Evolutionary conservation across 2,888 invertebrate genomes (phyloP).

Genomic region (Malachius bipustulatus): DNA sequence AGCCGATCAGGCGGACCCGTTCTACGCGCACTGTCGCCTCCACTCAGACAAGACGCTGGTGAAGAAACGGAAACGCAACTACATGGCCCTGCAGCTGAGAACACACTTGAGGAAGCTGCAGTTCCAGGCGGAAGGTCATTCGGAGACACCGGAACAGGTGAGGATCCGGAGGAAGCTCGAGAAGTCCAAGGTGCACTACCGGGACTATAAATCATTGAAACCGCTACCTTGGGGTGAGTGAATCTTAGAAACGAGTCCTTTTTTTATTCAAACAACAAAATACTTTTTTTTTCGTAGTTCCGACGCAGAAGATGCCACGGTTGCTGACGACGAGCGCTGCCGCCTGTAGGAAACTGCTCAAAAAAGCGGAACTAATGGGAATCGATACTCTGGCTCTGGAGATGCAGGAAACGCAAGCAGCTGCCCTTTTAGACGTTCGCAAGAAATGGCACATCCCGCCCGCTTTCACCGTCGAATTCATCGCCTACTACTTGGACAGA

Average conservation of each 20-base stretch:
- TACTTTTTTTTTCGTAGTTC: slow-evolving; percentile 46
- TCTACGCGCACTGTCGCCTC: slow-evolving; percentile 90
- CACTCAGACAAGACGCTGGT: slow-evolving; percentile 87
- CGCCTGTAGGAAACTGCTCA: slow-evolving; percentile 67
- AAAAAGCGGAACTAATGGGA: slow-evolving; percentile 85
- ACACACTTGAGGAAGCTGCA: slow-evolving; percentile 54
- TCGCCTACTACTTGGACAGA: slow-evolving; percentile 85
- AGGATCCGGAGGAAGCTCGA: slow-evolving; percentile 70
- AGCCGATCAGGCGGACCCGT: slow-evolving; percentile 89
- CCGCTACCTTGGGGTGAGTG: slow-evolving; percentile 73
- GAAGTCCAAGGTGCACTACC: slow-evolving; percentile 75
- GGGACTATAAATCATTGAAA: slow-evolving; percentile 58
- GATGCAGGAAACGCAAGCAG: slow-evolving; percentile 71
- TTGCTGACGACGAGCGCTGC: slow-evolving; percentile 83
- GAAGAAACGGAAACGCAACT: slow-evolving; percentile 68
- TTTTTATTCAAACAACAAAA: background rate
- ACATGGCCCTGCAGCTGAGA: slow-evolving; percentile 74
- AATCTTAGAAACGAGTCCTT: background rate
- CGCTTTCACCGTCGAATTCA: slow-evolving; percentile 88
- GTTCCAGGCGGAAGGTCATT: slow-evolving; percentile 48
- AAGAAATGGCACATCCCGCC: slow-evolving; percentile 93
- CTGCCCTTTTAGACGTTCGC: slow-evolving; percentile 71
- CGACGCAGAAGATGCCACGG: slow-evolving; percentile 89
- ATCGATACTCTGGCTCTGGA: slow-evolving; percentile 71
- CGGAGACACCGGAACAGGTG: slow-evolving; percentile 54